Evolutionary conservation across 2,113 vertebrate species (phyloP).

Genomic region (Lanius ludovicianus): DNA sequence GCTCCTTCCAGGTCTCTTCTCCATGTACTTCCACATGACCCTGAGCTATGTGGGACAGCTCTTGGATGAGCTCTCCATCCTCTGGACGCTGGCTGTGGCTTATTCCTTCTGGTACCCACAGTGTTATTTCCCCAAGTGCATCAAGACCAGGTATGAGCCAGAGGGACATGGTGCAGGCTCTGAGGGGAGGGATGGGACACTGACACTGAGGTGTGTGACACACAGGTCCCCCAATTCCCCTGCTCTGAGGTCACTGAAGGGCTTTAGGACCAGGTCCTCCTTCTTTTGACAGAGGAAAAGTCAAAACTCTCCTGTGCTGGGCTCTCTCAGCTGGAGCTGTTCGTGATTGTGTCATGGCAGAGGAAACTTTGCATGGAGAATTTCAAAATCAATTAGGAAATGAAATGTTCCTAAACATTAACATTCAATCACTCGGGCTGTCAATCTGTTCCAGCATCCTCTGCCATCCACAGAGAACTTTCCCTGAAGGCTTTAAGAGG

Average conservation of each 20-base stretch:
- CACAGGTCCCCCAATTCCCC: neutral
- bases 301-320: neutral
- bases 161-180: neutral
- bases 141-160: conserved; percentile 82
- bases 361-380: neutral
- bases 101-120: conserved; percentile 89
- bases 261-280: neutral
- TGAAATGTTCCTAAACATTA: neutral
- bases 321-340: neutral
- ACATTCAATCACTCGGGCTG: neutral
- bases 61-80: conserved; percentile 91
- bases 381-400: neutral
- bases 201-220: neutral
- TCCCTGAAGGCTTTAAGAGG: neutral
- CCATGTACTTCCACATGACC: conserved; percentile 93
- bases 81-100: conserved; percentile 85
- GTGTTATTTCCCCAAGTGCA: conserved; percentile 81
- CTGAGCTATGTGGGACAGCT: conserved; percentile 93
- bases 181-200: neutral
- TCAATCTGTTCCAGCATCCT: neutral
- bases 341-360: neutral
- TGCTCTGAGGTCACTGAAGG: neutral
- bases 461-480: neutral
- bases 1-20: conserved; percentile 82
- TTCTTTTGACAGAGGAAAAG: neutral